Evolutionary conservation across 2,797 vertebrate genomes (phyloP).

Genomic region (Oreonectes daqikongensis): DNA sequence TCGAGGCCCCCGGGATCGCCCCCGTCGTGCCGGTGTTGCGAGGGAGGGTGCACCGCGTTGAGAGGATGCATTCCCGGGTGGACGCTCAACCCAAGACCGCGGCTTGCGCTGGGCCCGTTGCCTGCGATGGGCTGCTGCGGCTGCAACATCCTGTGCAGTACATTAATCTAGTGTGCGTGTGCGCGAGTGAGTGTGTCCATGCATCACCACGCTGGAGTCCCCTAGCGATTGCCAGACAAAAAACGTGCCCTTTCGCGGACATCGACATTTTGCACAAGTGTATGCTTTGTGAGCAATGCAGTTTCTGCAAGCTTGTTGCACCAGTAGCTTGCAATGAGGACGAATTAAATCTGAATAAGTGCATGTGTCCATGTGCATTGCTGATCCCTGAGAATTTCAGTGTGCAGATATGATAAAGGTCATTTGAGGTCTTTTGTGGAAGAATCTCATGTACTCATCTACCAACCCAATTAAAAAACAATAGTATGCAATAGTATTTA

Average conservation of each 20-base stretch:
- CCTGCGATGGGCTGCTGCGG: conserved; percentile 82
- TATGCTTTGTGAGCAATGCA: background rate
- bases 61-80: conserved; percentile 79
- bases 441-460: too few relatives aligned
- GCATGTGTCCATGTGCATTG: background rate
- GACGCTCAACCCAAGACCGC: conserved; percentile 76
- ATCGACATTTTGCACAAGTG: background rate
- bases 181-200: conserved; percentile 43
- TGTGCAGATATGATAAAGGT: background rate
- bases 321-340: background rate
- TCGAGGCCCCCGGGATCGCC: conserved; percentile 78
- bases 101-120: conserved; percentile 78
- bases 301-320: background rate
- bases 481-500: too few relatives aligned
- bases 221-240: conserved; percentile 68
- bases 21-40: conserved; percentile 75
- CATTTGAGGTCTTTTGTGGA: too few relatives aligned
- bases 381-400: background rate
- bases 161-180: conserved; percentile 53
- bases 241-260: conserved; percentile 33
- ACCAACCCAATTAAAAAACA: too few relatives aligned
- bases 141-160: conserved; percentile 79
- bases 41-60: conserved; percentile 71
- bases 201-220: conserved; percentile 65
- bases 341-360: background rate